phyloP scores from a whole-genome alignment of 2,113 vertebrate species.

The Chinchilla lanigera region DNA sequence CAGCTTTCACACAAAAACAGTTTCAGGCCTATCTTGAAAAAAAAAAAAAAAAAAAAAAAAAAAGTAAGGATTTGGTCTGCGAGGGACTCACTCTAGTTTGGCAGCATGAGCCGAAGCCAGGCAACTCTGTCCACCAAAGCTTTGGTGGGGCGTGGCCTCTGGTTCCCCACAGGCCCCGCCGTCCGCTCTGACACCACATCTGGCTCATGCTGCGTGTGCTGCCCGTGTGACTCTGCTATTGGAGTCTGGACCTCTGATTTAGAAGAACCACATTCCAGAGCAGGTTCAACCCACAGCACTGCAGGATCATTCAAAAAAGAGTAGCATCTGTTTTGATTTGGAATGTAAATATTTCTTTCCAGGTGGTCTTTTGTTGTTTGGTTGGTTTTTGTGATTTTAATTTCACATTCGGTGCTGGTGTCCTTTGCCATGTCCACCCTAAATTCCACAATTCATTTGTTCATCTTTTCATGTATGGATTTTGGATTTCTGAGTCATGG shows the following conservation, averaged over 20 bases:
- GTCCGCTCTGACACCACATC: not conserved
- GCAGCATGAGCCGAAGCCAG: not conserved
- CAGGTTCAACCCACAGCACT: not conserved
- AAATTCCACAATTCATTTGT: not conserved
- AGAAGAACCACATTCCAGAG: not conserved
- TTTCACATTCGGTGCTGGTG: not conserved
- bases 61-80: not conserved
- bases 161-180: not conserved
- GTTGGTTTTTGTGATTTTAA: not conserved
- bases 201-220: not conserved
- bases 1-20: not conserved
- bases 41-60: not conserved
- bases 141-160: accelerated
- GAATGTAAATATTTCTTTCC: not conserved
- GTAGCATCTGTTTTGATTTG: not conserved
- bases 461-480: not conserved
- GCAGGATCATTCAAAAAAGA: not conserved
- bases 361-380: not conserved
- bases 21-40: not conserved
- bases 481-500: constrained; percentile 22
- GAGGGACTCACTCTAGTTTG: not conserved
- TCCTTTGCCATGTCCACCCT: not conserved
- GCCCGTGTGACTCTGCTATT: accelerated
- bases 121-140: accelerated
- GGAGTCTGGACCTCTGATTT: not conserved